Conservation (phyloP, 2,113 vertebrate species). For the Bucco capensis region DNA sequence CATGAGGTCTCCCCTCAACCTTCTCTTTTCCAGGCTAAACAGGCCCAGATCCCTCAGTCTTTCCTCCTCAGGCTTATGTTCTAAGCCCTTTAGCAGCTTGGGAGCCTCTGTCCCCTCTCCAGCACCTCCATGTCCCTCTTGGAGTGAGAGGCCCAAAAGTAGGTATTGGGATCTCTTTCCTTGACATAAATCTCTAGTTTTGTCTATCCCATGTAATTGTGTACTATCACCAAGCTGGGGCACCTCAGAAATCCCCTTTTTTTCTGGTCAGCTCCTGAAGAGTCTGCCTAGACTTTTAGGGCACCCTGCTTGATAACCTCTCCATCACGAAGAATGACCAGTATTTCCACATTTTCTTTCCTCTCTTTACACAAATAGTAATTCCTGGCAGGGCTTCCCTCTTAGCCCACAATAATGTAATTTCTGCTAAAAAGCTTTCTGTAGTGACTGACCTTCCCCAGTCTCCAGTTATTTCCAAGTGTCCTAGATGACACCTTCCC, state of each 20-base stretch:
- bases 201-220: rapidly evolving
- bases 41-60: too few species aligned
- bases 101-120: too few species aligned
- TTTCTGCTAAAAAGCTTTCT: not conserved
- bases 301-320: not conserved
- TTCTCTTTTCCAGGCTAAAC: too few species aligned
- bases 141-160: too few species aligned
- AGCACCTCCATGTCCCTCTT: too few species aligned
- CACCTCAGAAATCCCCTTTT: not conserved
- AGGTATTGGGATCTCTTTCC: not conserved
- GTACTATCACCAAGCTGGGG: not conserved
- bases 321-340: not conserved
- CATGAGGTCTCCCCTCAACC: too few species aligned
- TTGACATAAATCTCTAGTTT: not conserved
- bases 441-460: not conserved
- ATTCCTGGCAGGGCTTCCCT: not conserved
- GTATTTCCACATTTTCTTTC: not conserved
- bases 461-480: not conserved
- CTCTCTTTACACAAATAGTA: not conserved
- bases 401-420: not conserved
- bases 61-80: too few species aligned
- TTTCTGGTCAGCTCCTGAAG: not conserved
- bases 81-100: too few species aligned
- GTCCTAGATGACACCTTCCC: not conserved
- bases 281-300: not conserved